Evolutionary conservation across 2,797 vertebrate genomes (phyloP), one percentile per base, ranked within the genome.

Genomic region (Tragelaphus eurycerus): DNA sequence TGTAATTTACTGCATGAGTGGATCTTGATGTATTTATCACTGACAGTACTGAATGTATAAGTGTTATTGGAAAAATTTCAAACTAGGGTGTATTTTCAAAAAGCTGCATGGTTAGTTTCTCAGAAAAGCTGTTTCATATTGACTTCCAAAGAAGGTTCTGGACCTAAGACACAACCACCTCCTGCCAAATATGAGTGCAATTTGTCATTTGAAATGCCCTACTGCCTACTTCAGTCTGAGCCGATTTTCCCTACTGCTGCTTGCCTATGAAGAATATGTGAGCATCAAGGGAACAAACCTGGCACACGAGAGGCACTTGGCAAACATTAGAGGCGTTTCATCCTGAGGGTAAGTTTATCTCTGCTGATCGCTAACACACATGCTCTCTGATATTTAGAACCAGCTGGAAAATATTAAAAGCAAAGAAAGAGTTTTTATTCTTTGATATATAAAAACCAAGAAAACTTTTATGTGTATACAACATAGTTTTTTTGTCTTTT

Each of bases 391-490:
- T 17, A 78, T n/a, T 78, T 57, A 67, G 14, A 67, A 52, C 85
- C 54, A 60, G 86, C 27, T n/a, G n/a, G 67, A 59, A 79, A 43
- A 52, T 3, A 60, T 19, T 60, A 87, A 52, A 55, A 88, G 95
- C n/a, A 90, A 71, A 78, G 62, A 76, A 86, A 95, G 98, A 98
- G 96, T 93, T 96, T 98, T 98, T 98, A 99, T 98, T 99, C 95
- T 98, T 98, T 98, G 98, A 98, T 98, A 98, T 98, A 97, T 86
- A 98, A 98, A 98, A 98, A 98, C 79, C 90, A 93, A 91, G 90
- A 98, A 98, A 98, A 97, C 85, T 98, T 98, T 98, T 98, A 98
- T 98, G 98, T 95, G 97, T 96, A 81, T 95, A 89, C 96, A 98
- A 98, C 96, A 98, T 98, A 96, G 96, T 86, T 86, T 82, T 55